Evolutionary conservation across 2,888 invertebrate genomes (phyloP).

Genomic region (Pecten maximus): DNA sequence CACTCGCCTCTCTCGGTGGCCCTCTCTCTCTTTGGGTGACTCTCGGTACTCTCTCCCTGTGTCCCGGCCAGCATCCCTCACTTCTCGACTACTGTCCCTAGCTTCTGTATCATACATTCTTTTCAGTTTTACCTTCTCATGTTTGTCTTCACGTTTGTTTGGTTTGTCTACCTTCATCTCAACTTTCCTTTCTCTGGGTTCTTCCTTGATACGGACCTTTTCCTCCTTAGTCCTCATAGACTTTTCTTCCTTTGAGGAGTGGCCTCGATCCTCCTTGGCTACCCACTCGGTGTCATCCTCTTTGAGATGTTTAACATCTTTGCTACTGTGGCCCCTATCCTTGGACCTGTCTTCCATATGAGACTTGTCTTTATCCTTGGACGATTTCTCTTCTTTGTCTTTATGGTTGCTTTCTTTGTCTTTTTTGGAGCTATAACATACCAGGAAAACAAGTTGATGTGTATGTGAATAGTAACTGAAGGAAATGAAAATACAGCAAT

Average conservation of each 20-base stretch:
- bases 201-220: constrained; percentile 51
- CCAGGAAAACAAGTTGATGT: not conserved
- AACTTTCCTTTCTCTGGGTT: constrained; percentile 49
- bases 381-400: constrained; percentile 45
- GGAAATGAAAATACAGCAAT: too few relatives aligned
- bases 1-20: constrained; percentile 57
- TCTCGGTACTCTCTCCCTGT: not conserved
- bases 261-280: constrained; percentile 33
- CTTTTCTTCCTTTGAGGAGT: constrained; percentile 42
- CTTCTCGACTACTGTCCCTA: constrained; percentile 45
- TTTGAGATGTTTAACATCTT: constrained; percentile 2
- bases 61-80: not conserved
- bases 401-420: constrained; percentile 37
- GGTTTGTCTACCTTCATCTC: constrained; percentile 46
- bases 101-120: constrained; percentile 60
- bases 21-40: constrained; percentile 37
- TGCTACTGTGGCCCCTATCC: constrained; percentile 4
- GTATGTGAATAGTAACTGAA: not conserved
- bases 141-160: constrained; percentile 56
- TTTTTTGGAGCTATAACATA: constrained; percentile 22
- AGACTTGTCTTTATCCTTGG: constrained; percentile 42
- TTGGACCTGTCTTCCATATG: constrained; percentile 44
- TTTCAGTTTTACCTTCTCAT: constrained; percentile 63
- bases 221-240: constrained; percentile 42
- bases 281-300: not conserved